Evolutionary conservation across 2,113 vertebrate species (phyloP).

Genomic region (Ailurus styani): DNA sequence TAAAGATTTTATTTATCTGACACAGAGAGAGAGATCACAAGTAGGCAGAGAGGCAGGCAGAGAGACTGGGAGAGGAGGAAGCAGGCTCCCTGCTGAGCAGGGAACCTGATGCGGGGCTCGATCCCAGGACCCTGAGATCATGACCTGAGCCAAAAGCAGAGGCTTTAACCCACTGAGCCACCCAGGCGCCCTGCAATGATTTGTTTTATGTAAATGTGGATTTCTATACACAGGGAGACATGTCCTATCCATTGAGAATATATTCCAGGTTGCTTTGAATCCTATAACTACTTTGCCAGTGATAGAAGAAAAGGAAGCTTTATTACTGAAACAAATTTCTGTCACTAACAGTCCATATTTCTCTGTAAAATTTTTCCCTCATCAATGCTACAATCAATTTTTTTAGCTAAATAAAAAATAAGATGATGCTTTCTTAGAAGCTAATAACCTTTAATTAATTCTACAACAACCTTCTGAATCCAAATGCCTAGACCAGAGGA

Average conservation of each 20-base stretch:
- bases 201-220: background rate
- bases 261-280: background rate
- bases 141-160: too few relatives aligned
- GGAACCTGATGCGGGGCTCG: too few relatives aligned
- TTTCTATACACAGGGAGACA: background rate
- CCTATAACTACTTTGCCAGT: background rate
- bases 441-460: background rate
- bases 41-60: too few relatives aligned
- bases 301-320: background rate
- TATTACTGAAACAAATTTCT: conserved; percentile 33
- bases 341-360: background rate
- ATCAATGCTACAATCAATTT: background rate
- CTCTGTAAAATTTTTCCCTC: background rate
- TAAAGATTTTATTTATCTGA: too few relatives aligned
- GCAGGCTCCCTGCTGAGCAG: too few relatives aligned
- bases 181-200: too few relatives aligned
- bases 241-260: background rate
- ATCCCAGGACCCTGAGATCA: too few relatives aligned
- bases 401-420: background rate
- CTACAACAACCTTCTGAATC: background rate
- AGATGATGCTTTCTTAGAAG: background rate
- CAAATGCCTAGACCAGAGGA: background rate
- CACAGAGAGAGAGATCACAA: too few relatives aligned
- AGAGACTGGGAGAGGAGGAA: too few relatives aligned
- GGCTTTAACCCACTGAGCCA: too few relatives aligned